phyloP scores from a whole-genome alignment of 2,797 vertebrate genomes.

The Esox masquinongy region DNA sequence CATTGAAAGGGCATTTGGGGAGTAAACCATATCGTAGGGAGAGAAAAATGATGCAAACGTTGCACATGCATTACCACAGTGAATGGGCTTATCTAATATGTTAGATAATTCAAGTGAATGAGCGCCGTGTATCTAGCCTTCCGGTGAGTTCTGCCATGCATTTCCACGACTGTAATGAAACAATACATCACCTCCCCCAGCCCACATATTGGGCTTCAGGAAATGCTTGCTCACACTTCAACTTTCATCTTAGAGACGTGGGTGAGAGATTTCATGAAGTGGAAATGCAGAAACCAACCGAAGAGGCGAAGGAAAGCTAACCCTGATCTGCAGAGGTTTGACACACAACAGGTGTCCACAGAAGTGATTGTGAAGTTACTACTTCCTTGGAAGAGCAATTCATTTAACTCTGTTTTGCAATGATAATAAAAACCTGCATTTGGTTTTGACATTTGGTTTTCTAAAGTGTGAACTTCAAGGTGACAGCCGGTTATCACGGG shows the following conservation, averaged over 20 bases:
- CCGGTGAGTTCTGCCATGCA: constrained; percentile 19
- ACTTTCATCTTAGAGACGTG: constrained; percentile 39
- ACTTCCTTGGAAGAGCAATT: background rate
- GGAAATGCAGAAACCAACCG: constrained; percentile 29
- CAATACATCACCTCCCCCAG: constrained; percentile 44
- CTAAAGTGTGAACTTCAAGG: constrained; percentile 13
- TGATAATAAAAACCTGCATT: background rate
- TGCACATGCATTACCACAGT: constrained; percentile 13
- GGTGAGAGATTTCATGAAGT: constrained; percentile 42
- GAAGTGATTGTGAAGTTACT: constrained; percentile 1
- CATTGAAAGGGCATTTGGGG: too few relatives aligned
- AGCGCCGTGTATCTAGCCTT: constrained; percentile 19
- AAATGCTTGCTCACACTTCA: constrained; percentile 35
- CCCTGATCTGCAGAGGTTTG: background rate
- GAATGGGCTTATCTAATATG: constrained; percentile 32
- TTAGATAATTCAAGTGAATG: constrained; percentile 43
- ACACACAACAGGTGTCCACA: too few relatives aligned
- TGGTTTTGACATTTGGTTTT: constrained; percentile 1
- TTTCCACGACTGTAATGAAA: constrained; percentile 45
- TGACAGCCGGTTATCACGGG: constrained; percentile 15
- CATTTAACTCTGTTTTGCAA: background rate
- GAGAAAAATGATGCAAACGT: constrained; percentile 16
- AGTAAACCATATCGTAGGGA: background rate
- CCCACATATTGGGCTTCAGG: constrained; percentile 26
- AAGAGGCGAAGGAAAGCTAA: constrained; percentile 8